phyloP scores from a whole-genome alignment of 1,140 invertebrate genomes.

The Neodiprion virginianus region DNA sequence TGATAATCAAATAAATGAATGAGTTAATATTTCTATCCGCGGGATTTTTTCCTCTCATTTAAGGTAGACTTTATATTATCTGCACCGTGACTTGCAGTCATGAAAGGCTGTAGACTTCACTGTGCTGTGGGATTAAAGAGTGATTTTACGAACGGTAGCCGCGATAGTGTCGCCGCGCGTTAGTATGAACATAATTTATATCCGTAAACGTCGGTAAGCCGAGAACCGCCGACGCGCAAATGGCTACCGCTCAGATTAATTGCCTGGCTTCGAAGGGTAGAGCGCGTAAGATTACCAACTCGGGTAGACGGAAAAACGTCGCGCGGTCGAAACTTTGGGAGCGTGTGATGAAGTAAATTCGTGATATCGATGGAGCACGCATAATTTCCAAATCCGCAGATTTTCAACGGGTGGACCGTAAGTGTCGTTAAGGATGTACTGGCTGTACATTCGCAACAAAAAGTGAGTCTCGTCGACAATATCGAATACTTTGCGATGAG shows the following conservation, averaged over 20 bases:
- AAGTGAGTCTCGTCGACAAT: too few species aligned
- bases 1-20: too few species aligned
- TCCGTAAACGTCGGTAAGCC: background rate
- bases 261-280: background rate
- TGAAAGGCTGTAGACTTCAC: too few species aligned
- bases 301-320: background rate
- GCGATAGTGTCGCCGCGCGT: too few species aligned
- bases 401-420: background rate
- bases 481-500: background rate
- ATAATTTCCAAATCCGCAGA: background rate
- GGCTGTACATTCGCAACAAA: too few species aligned
- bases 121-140: too few species aligned
- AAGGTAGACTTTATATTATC: too few species aligned
- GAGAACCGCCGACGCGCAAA: background rate
- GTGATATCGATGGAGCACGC: background rate
- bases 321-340: background rate
- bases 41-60: too few species aligned
- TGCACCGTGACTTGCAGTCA: too few species aligned
- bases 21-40: too few species aligned
- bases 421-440: background rate
- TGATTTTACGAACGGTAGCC: too few species aligned
- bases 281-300: background rate
- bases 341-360: background rate
- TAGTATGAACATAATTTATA: background rate
- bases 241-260: background rate